Evolutionary conservation across 2,797 vertebrate genomes (phyloP), one percentile per base, ranked within the genome.

Genomic region (Hippoglossus hippoglossus): DNA sequence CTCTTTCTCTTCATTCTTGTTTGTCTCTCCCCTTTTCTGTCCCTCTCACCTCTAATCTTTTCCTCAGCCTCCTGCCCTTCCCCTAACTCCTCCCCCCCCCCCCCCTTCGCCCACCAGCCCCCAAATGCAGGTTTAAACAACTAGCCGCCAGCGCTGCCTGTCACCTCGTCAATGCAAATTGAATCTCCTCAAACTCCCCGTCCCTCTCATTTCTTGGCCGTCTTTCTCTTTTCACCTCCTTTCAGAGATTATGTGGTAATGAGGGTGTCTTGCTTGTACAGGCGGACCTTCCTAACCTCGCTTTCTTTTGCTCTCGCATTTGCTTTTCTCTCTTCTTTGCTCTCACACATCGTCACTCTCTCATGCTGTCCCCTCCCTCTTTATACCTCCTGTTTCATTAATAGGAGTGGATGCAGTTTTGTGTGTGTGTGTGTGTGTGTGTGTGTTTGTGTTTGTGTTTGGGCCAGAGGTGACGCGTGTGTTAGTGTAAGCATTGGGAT

Each of bases 221-320:
- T 81, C 62, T 73, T 41, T 73, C 66, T 67, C 67, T 55, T 79
- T 68, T 84, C 67, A 36, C 64, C 63, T 73, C 49, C 71, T 83
- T 69, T 80, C 68, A 71, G 63, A 79, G 74, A 81, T 87, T 57
- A 87, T 71, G 61, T 73, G 75, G 82, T 89, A 87, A 91, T 86
- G 83, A 88, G 84, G 69, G 34, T 61, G 68, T 76, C 71, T 74
- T 71, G 77, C 68, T 73, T 75, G 72, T 77, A 71, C 71, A 65
- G 47, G 1, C 5, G 59, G 73, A 84, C 84, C 78, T 68, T 68
- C 56, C 39, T 80, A 80, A 86, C 81, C 85, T 57, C 1, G 4
- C 80, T 76, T 72, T 72, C 61, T 76, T 77, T 72, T 50, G 39
- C 72, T 69, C 49, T 63, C 59, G 53, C 54, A 24, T 73, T 55